These are phyloP conservation scores for Progne subis DNA, from an alignment of 2,113 vertebrate genomes.

Conservation along the genomic window DNA sequence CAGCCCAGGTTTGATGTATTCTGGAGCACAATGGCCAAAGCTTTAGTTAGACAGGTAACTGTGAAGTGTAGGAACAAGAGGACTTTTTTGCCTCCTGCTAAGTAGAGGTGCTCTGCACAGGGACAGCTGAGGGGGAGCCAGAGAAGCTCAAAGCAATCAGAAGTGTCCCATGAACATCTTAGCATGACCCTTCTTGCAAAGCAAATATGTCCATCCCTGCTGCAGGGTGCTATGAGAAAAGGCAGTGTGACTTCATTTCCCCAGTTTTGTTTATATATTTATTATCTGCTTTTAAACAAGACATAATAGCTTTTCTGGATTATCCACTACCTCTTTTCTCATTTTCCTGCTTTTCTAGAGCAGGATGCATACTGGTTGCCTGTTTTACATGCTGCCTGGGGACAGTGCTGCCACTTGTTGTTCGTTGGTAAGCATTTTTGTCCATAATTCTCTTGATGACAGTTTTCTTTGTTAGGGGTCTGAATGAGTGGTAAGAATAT, in stretches of 20 bases:
- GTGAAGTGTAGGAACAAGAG: background rate
- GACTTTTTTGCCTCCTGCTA: background rate
- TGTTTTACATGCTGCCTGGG: background rate
- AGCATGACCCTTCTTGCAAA: background rate
- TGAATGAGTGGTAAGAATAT: fast-evolving
- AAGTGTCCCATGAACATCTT: background rate
- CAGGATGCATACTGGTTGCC: background rate
- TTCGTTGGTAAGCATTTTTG: background rate
- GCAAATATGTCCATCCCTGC: background rate
- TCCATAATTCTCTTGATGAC: background rate
- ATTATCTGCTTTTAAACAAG: background rate
- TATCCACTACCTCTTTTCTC: background rate
- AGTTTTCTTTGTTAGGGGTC: background rate
- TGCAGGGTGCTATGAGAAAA: background rate
- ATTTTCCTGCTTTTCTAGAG: background rate
- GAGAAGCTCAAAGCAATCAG: background rate
- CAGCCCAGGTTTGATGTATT: background rate
- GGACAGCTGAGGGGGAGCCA: background rate
- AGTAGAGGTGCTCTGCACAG: background rate
- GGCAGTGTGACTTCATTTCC: background rate
- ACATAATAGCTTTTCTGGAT: background rate
- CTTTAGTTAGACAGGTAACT: background rate
- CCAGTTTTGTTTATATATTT: background rate
- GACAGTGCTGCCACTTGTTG: background rate
- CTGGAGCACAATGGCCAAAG: background rate